Evolutionary conservation across 2,797 vertebrate genomes (phyloP), one percentile per base, ranked within the genome.

Genomic region (Loriculus beryllinus): DNA sequence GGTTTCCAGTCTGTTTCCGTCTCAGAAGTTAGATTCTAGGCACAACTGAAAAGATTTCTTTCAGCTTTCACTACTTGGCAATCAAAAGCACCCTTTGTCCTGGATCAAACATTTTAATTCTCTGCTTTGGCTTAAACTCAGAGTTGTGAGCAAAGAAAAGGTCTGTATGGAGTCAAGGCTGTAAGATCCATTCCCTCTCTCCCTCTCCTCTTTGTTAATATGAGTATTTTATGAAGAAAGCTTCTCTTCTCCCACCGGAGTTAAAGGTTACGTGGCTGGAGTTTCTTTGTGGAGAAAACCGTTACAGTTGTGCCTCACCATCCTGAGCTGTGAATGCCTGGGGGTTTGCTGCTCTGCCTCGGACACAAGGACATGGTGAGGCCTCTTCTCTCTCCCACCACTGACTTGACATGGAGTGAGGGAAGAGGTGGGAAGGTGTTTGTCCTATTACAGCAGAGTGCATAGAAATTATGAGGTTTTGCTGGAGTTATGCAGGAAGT

Each of bases 401-500:
- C 16, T 43, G 1, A 0, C 45, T 59, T 10, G 54, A 68, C 71
- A 63, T 6, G 22, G 31, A 43, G 28, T 13, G n/a, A 78, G 43
- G 21, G 42, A 20, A 7, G 39, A 45, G 45, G 25, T 60, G 47
- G 56, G 56, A 25, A 60, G 29, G 65, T 2, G 3, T 22, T 80
- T 57, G 26, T 51, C 48, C 31, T 65, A 1, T 0, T 10, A n/a
- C 29, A 19, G 5, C 25, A 56, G 48, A 62, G 33, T 5, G 10
- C 37, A 37, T 57, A 42, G 65, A 64, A 48, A 18, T 6, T 1
- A 8, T 1, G 31, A 12, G 23, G 48, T 68, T 70, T 37, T 5
- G 2, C 47, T 1, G 0, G 37, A 10, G 71, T 29, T 8, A 4
- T 1, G 39, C 0, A 1, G 37, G 64, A 77, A 40, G 20, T 2